phyloP scores from a whole-genome alignment of 2,888 invertebrate genomes.

The Lycocerus yunnanus region DNA sequence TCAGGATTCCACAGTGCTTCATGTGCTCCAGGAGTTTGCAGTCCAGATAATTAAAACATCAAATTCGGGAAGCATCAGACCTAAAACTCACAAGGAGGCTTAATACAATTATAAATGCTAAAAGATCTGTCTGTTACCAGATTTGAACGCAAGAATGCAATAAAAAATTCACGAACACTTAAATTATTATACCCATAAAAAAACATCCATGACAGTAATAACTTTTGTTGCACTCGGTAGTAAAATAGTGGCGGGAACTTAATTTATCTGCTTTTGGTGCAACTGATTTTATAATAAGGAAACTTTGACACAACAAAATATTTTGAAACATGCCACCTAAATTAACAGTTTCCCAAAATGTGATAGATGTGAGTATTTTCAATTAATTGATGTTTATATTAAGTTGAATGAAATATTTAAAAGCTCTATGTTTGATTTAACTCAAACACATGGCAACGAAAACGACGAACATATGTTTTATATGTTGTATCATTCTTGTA shows the following conservation, averaged over 20 bases:
- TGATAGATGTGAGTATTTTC: slow-evolving; percentile 66
- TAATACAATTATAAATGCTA: too few species aligned
- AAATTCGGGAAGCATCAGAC: too few species aligned
- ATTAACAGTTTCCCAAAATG: slow-evolving; percentile 72
- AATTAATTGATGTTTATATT: neutral
- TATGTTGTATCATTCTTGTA: slow-evolving; percentile 49
- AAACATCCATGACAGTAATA: too few species aligned
- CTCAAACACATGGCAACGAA: slow-evolving; percentile 8
- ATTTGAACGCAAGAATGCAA: too few species aligned
- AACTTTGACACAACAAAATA: neutral
- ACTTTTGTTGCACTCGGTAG: neutral
- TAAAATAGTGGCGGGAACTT: neutral
- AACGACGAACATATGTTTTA: slow-evolving; percentile 23
- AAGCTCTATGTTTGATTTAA: slow-evolving; percentile 6
- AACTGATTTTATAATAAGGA: neutral
- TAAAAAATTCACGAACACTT: too few species aligned
- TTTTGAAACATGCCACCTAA: slow-evolving; percentile 66
- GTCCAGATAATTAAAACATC: too few species aligned
- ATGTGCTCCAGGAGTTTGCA: too few species aligned
- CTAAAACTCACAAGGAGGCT: too few species aligned
- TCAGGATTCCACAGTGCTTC: too few species aligned
- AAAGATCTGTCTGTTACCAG: too few species aligned
- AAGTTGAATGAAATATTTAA: neutral
- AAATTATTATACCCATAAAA: too few species aligned
- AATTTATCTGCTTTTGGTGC: neutral